Conservation (phyloP, 2,888 invertebrate species). For the Hoplodrina blanda region DNA sequence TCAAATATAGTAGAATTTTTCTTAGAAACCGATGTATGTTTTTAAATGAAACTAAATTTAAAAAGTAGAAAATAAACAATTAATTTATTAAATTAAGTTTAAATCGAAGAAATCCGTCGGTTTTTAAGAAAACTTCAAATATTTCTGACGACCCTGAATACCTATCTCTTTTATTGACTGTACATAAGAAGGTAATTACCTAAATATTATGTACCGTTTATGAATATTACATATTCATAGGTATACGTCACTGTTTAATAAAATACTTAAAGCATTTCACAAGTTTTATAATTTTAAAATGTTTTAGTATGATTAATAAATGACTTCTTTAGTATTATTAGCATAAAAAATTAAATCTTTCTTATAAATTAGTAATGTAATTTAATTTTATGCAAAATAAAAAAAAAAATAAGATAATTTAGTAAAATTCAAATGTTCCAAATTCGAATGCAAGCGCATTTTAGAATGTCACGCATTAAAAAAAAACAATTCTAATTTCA, state of each 20-base stretch:
- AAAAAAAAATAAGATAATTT: not conserved
- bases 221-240: slow-evolving; percentile 1
- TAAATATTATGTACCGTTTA: slow-evolving; percentile 2
- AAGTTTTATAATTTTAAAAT: not conserved
- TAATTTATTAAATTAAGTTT: too few relatives aligned
- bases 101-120: too few relatives aligned
- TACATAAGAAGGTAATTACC: not conserved
- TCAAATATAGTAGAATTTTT: too few relatives aligned
- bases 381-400: not conserved
- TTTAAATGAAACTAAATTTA: too few relatives aligned
- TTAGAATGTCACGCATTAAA: slow-evolving; percentile 24
- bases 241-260: not conserved
- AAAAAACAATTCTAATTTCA: slow-evolving; percentile 12
- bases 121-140: too few relatives aligned
- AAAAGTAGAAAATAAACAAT: too few relatives aligned
- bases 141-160: too few relatives aligned
- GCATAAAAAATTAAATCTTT: not conserved
- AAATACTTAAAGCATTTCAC: slow-evolving; percentile 4
- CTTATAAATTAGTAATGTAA: not conserved
- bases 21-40: too few relatives aligned
- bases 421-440: not conserved
- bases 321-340: not conserved
- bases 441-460: slow-evolving; percentile 17
- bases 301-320: not conserved
- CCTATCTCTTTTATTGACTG: too few relatives aligned